Base-by-base conservation (phyloP, 2,888 invertebrate genomes). In the Drosophila cognata region DNA sequence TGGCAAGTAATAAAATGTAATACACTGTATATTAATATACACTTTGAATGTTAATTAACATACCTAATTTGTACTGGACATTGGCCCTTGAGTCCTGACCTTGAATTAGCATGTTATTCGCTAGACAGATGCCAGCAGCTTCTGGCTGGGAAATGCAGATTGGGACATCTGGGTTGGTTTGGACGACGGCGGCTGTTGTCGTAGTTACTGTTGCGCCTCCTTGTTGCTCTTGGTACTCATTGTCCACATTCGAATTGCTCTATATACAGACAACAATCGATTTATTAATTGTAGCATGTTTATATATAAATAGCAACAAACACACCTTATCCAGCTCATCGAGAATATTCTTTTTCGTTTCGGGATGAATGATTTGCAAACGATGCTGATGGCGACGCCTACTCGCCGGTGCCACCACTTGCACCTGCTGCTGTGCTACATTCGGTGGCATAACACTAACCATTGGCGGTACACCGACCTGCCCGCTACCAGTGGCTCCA, bases 341-440 rank as follows among this genome's bases (percentile, higher is more conserved):
- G 38, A 93, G 86, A 57, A 93, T 91, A 74, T 92, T 91, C 63
- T 91, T 92, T 36, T 91, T 93, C 46, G 94, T 94, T 58, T 89
- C 77, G 2, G 94, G 94, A 91, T 94, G 90, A 21, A 94, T 94
- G 21, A 94, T 94, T 69, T 92, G 92, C 55, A 94, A 90, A 5
- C 87, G 88, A 46, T 87, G 89, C 48, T 93, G 85, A 74, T 91
- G 87, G 67, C 92, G 91, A 29, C 91, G 91, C 43, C 86, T 78
- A 92, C 92, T 81, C 78, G 84, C 36, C 31, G 75, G 75, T 25
- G 46, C 21, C 72, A 72, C 91, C 51, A 65, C 71, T 70, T 79
- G 90, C 18, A 68, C 76, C 50, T 82, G 57, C 35, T 81, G 90
- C 8, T 84, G 74, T 29, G 81, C 57, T 16, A 83, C 81, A 52